Percentiles rank a stretch among this genome's conserved stretches.
Conservation (phyloP, 2,888 invertebrate species). For the Troides aeacus region DNA sequence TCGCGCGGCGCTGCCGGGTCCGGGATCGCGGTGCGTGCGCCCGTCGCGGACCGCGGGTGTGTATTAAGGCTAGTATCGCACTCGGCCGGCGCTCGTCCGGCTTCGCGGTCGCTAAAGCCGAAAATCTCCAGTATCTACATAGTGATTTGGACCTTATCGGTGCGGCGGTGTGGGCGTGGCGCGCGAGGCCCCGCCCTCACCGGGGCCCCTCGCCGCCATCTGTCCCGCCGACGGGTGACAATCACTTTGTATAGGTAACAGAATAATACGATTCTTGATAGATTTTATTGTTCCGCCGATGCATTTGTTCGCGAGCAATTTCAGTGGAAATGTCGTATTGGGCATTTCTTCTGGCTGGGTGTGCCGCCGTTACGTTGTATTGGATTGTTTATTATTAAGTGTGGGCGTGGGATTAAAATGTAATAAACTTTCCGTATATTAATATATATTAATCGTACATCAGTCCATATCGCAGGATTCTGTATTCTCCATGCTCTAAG, state of each 20-base stretch:
- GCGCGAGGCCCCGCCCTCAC: conserved; percentile 57
- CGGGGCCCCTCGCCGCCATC: conserved; percentile 63
- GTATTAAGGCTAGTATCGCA: conserved; percentile 66
- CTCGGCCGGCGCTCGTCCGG: conserved; percentile 50
- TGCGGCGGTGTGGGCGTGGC: conserved; percentile 62
- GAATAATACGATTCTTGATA: conserved; percentile 80
- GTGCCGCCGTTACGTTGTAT: conserved; percentile 27
- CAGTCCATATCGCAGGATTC: too few relatives aligned
- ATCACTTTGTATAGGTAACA: conserved; percentile 80
- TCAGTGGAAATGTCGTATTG: conserved; percentile 40
- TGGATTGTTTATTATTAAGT: conserved; percentile 29
- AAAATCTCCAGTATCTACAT: conserved; percentile 66
- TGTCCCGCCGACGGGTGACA: conserved; percentile 68
- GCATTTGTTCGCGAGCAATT: conserved; percentile 70
- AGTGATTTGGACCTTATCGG: conserved; percentile 76
- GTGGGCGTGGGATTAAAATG: conserved; percentile 7
- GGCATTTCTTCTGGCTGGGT: conserved; percentile 30
- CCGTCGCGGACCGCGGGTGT: conserved; percentile 64
- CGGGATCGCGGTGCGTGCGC: conserved; percentile 61
- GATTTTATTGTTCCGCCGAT: conserved; percentile 76
- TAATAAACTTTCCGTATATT: background rate
- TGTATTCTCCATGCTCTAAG: too few relatives aligned
- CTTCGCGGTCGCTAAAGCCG: conserved; percentile 67
- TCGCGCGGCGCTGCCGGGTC: conserved; percentile 19
- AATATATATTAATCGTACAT: background rate